These are phyloP conservation scores for Thaumatotibia leucotreta DNA, from an alignment of 1,140 invertebrate genomes.

Conservation along the genomic window DNA sequence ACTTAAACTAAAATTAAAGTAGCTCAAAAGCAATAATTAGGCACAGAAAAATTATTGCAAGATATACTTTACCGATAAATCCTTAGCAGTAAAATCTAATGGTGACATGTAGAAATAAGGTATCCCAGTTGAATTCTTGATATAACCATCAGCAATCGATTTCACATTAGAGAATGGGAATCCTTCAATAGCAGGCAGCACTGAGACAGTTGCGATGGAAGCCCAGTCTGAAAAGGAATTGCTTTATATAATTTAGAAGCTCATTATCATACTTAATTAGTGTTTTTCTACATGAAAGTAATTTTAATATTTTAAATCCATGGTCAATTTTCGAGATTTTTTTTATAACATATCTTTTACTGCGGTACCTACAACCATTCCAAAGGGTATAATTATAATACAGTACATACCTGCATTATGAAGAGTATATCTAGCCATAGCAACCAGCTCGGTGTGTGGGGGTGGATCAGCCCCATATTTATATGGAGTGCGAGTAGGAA, in stretches of 20 bases:
- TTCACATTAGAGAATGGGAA: slow-evolving; percentile 87
- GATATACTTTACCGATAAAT: slow-evolving; percentile 78
- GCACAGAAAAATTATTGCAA: background rate
- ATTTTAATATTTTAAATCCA: background rate
- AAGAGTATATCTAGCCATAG: slow-evolving; percentile 66
- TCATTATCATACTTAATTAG: background rate
- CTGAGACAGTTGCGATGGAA: slow-evolving; percentile 85
- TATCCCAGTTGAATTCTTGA: slow-evolving; percentile 82
- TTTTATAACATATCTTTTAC: background rate
- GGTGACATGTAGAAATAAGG: slow-evolving; percentile 88
- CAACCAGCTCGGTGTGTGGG: slow-evolving; percentile 59
- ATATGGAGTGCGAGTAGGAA: slow-evolving; percentile 23
- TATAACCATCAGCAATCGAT: slow-evolving; percentile 84
- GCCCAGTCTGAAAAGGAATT: slow-evolving; percentile 80
- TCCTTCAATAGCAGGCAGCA: slow-evolving; percentile 76
- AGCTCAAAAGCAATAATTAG: background rate
- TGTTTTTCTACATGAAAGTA: background rate
- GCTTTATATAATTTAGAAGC: background rate
- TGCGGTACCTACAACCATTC: background rate
- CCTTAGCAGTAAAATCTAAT: slow-evolving; percentile 84
- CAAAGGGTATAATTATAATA: background rate
- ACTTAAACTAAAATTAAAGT: too few species aligned
- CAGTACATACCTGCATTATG: slow-evolving; percentile 52
- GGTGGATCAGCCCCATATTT: slow-evolving; percentile 39
- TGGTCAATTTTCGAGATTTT: background rate